phyloP scores from a whole-genome alignment of 1,140 invertebrate species.

The Lethrus apterus region DNA sequence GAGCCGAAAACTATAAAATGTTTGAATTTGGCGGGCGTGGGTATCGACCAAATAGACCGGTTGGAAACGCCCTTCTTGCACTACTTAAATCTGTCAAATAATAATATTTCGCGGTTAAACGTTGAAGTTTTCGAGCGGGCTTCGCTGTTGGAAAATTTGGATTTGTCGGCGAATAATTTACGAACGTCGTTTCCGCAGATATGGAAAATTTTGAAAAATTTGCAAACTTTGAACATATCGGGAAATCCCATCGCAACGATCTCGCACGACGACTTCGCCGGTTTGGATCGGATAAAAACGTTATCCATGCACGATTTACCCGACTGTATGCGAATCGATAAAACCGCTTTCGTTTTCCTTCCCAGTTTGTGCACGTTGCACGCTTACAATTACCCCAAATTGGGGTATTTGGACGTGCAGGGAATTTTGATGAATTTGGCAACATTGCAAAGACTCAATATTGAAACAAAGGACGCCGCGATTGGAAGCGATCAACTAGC shows the following conservation, averaged over 20 bases:
- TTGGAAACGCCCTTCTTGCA: conserved; percentile 83
- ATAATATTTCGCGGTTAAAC: conserved; percentile 60
- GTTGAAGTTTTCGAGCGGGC: conserved; percentile 65
- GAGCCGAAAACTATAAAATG: conserved; percentile 82
- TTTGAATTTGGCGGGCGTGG: conserved; percentile 72
- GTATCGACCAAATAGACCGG: conserved; percentile 57
- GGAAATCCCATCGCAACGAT: conserved; percentile 67
- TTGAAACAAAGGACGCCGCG: conserved; percentile 78
- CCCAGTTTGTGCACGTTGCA: conserved; percentile 60
- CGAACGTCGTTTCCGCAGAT: conserved; percentile 48
- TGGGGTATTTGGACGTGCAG: conserved; percentile 77
- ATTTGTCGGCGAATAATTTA: conserved; percentile 70
- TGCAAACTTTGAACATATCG: conserved; percentile 68
- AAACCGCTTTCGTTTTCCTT: conserved; percentile 68
- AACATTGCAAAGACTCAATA: conserved; percentile 62
- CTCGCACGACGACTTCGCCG: conserved; percentile 64
- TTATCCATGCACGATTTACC: conserved; percentile 61
- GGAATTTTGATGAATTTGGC: conserved; percentile 66
- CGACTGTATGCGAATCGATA: conserved; percentile 69
- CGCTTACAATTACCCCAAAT: conserved; percentile 64
- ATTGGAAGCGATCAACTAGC: conserved; percentile 77
- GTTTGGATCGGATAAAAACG: conserved; percentile 53
- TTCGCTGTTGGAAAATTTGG: conserved; percentile 67
- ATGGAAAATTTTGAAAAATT: conserved; percentile 58
- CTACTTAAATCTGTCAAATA: conserved; percentile 71